phyloP scores from a whole-genome alignment of 2,113 vertebrate species.

The Orycteropus afer region DNA sequence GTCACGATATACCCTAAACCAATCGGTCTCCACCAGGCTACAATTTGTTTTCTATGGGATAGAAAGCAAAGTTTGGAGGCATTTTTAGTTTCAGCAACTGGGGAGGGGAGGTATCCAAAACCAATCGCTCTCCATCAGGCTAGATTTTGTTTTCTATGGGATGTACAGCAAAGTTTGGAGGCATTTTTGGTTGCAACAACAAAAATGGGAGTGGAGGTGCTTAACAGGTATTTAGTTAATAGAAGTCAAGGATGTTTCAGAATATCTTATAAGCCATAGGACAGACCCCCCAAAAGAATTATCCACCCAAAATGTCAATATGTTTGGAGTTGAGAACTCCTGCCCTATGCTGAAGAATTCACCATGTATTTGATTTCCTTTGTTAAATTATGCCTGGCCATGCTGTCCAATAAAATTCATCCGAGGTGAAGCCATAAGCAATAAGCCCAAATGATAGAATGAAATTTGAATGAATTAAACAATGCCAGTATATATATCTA shows the following conservation, averaged over 20 bases:
- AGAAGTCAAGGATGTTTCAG: not conserved
- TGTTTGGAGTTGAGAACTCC: not conserved
- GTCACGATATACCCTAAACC: not conserved
- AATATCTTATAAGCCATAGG: too few species aligned
- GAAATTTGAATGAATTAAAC: not conserved
- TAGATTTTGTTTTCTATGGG: not conserved
- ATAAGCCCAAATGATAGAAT: not conserved
- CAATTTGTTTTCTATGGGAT: not conserved
- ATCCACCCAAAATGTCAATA: not conserved
- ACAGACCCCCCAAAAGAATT: not conserved
- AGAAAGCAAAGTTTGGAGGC: not conserved
- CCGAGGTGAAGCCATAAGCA: not conserved
- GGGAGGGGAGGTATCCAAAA: too few species aligned
- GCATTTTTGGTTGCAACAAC: not conserved
- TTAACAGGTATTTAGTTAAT: not conserved
- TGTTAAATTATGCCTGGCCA: not conserved
- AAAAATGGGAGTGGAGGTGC: too few species aligned
- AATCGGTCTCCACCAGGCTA: not conserved
- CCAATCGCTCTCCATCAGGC: not conserved
- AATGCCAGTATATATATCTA: not conserved
- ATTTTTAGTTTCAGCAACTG: not conserved
- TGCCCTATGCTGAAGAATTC: not conserved
- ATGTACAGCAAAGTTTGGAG: not conserved
- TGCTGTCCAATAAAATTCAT: not conserved
- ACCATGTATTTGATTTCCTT: slow-evolving; percentile 14